Conservation (phyloP, 2,113 vertebrate species). For the Nesoenas mayeri region DNA sequence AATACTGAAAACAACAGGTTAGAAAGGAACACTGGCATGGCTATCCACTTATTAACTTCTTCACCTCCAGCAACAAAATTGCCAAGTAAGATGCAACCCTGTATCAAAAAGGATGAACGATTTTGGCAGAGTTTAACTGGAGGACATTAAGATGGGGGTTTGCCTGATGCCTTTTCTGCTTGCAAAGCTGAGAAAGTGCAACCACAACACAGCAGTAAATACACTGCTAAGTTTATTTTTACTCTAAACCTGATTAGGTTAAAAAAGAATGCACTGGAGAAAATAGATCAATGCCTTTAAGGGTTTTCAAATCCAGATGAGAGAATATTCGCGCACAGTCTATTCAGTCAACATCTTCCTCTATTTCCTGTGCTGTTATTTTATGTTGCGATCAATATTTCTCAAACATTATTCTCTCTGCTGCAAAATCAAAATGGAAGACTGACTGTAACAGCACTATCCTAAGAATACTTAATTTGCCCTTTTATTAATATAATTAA, state of each 20-base stretch:
- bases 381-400: slow-evolving; percentile 22
- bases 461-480: not conserved
- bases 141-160: not conserved
- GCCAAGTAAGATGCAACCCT: not conserved
- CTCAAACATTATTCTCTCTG: slow-evolving; percentile 15
- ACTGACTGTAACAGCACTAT: not conserved
- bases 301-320: not conserved
- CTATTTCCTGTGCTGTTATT: slow-evolving; percentile 7
- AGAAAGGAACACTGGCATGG: not conserved
- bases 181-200: not conserved
- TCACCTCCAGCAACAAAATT: not conserved
- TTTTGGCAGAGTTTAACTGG: not conserved
- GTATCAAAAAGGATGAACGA: not conserved
- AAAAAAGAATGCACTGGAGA: slow-evolving; percentile 8
- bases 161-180: not conserved
- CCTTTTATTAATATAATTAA: not conserved
- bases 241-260: slow-evolving; percentile 15
- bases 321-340: not conserved
- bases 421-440: slow-evolving; percentile 64
- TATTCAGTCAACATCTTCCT: not conserved
- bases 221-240: not conserved
- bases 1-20: not conserved
- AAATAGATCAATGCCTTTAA: not conserved
- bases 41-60: not conserved
- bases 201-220: not conserved